Evolutionary conservation across 2,797 vertebrate genomes (phyloP).

Genomic region (Coregonus suidteri): DNA sequence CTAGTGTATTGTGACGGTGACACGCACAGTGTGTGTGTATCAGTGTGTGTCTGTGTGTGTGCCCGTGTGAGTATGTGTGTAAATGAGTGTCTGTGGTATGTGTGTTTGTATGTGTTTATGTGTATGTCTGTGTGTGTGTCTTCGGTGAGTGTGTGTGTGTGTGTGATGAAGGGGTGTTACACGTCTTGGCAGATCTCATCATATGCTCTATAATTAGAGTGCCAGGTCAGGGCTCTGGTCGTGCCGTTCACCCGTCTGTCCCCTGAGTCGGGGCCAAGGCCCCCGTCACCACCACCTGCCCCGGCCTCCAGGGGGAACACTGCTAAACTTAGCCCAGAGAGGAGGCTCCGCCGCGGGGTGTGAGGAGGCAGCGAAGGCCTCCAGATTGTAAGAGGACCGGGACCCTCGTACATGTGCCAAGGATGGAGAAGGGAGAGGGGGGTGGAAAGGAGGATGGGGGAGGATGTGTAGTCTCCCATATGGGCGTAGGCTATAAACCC

Average conservation of each 20-base stretch:
- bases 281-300: constrained; percentile 75
- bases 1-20: neutral
- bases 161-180: neutral
- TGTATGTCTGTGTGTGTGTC: constrained; percentile 23
- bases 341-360: constrained; percentile 48
- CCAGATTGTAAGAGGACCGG: constrained; percentile 56
- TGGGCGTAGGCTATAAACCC: too few species aligned
- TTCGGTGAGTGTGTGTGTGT: constrained; percentile 5
- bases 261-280: constrained; percentile 63
- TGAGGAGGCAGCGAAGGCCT: constrained; percentile 47
- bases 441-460: constrained; percentile 25
- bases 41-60: neutral
- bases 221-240: constrained; percentile 62
- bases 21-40: neutral
- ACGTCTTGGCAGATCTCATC: constrained; percentile 47
- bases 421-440: constrained; percentile 28
- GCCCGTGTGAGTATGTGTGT: neutral
- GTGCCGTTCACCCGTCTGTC: constrained; percentile 74
- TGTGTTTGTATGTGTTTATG: constrained; percentile 1
- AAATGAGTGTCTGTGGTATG: neutral
- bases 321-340: constrained; percentile 64
- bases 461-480: constrained; percentile 11
- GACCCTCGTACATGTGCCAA: constrained; percentile 49
- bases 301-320: constrained; percentile 58
- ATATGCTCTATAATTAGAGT: constrained; percentile 53